A percentile compares a stretch with the other conserved stretches of the same genome.
Conservation (phyloP, 2,113 vertebrate genomes). For the Dasyornis broadbenti region DNA sequence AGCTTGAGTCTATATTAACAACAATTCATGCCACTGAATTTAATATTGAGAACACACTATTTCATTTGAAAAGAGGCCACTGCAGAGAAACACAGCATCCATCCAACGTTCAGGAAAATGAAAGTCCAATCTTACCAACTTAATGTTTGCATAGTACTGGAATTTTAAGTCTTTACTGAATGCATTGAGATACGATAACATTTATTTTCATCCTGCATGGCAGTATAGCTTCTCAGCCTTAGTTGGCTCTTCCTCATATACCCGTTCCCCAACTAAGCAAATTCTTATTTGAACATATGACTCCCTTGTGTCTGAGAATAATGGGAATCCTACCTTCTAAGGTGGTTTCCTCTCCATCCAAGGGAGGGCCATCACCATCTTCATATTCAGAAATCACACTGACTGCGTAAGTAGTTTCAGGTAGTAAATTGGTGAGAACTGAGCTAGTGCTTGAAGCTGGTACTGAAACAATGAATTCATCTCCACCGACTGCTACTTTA, state of each 20-base stretch:
- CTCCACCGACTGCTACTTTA: slow-evolving; percentile 70
- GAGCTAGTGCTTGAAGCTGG: slow-evolving; percentile 77
- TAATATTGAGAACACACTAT: background rate
- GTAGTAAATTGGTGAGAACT: slow-evolving; percentile 80
- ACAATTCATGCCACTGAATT: background rate
- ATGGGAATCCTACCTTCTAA: slow-evolving; percentile 77
- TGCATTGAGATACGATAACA: background rate
- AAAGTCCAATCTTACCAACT: background rate
- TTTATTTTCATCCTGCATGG: background rate
- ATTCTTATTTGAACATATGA: background rate
- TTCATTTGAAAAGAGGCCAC: background rate
- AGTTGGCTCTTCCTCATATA: background rate
- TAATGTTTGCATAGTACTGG: background rate
- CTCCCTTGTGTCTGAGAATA: background rate
- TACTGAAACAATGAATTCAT: slow-evolving; percentile 82
- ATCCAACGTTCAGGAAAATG: background rate
- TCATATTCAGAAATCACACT: slow-evolving; percentile 86
- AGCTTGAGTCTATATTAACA: background rate
- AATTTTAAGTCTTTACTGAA: background rate
- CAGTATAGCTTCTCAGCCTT: background rate
- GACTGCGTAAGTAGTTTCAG: slow-evolving; percentile 87
- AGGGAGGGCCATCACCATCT: slow-evolving; percentile 83
- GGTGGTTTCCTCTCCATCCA: slow-evolving; percentile 84
- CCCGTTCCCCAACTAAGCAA: background rate
- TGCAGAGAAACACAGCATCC: background rate